Conservation (phyloP, 2,888 invertebrate genomes). For the Nymphalis polychloros region DNA sequence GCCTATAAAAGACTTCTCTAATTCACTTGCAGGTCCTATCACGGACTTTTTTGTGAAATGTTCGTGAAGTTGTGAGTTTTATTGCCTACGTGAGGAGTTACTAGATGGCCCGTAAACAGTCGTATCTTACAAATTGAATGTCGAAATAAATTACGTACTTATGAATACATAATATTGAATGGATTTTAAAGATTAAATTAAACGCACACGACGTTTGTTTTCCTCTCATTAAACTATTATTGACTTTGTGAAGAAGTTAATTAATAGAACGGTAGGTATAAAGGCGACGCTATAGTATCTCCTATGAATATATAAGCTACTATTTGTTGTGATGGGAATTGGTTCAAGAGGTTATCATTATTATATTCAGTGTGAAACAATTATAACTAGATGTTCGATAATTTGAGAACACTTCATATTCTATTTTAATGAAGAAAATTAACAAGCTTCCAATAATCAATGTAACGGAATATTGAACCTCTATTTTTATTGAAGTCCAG, state of each 20-base stretch:
- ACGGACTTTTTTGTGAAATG: slow-evolving; percentile 64
- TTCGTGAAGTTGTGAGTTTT: slow-evolving; percentile 63
- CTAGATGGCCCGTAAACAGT: slow-evolving; percentile 44
- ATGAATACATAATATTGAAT: slow-evolving; percentile 20
- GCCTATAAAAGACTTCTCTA: slow-evolving; percentile 51
- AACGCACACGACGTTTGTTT: slow-evolving; percentile 27
- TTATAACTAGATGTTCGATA: too few species aligned
- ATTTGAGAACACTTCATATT: too few species aligned
- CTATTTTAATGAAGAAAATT: too few species aligned
- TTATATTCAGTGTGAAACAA: too few species aligned
- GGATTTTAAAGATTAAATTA: slow-evolving; percentile 15
- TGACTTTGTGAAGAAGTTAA: neutral
- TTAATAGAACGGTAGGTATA: too few species aligned
- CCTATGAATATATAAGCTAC: neutral
- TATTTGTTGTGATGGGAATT: too few species aligned
- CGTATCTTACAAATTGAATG: slow-evolving; percentile 32
- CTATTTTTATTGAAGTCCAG: too few species aligned
- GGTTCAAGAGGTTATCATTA: too few species aligned
- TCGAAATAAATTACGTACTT: slow-evolving; percentile 28
- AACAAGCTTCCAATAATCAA: too few species aligned
- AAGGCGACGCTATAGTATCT: too few species aligned
- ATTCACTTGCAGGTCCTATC: slow-evolving; percentile 63
- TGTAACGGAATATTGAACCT: too few species aligned
- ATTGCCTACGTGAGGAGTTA: slow-evolving; percentile 68
- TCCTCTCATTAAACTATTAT: neutral